A percentile compares a stretch with the other conserved stretches of the same genome.
Evolutionary conservation across 1,140 invertebrate genomes (phyloP).

Genomic region (Leptonema lineaticorne): DNA sequence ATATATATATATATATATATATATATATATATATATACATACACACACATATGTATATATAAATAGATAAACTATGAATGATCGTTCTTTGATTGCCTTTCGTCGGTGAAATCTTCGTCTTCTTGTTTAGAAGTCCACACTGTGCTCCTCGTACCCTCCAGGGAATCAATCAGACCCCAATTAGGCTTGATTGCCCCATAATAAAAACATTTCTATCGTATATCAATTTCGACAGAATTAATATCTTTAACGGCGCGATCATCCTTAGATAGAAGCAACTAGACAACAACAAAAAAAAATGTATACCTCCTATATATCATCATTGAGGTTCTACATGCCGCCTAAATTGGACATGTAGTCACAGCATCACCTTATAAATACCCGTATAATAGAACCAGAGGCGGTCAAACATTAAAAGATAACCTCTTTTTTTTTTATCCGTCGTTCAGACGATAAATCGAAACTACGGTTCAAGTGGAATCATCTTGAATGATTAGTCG

Average conservation of each 20-base stretch:
- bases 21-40: too few relatives aligned
- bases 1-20: too few relatives aligned
- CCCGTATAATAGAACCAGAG: neutral
- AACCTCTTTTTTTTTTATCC: neutral
- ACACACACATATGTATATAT: too few relatives aligned
- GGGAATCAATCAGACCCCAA: constrained; percentile 16
- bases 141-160: neutral
- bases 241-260: neutral
- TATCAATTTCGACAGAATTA: constrained; percentile 9
- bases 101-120: neutral
- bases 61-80: too few relatives aligned
- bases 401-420: neutral
- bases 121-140: neutral
- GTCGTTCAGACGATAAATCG: too few relatives aligned
- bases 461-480: too few relatives aligned
- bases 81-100: constrained; percentile 4
- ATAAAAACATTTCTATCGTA: constrained; percentile 11
- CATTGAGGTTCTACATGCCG: neutral
- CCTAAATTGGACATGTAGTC: neutral
- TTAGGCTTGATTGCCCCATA: constrained; percentile 1
- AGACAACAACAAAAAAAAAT: too few relatives aligned
- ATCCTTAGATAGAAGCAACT: neutral
- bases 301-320: neutral
- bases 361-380: too few relatives aligned
- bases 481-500: too few relatives aligned